Percentiles rank a stretch among this genome's conserved stretches.
Conservation (phyloP, 2,888 invertebrate species). For the Selenia dentaria region DNA sequence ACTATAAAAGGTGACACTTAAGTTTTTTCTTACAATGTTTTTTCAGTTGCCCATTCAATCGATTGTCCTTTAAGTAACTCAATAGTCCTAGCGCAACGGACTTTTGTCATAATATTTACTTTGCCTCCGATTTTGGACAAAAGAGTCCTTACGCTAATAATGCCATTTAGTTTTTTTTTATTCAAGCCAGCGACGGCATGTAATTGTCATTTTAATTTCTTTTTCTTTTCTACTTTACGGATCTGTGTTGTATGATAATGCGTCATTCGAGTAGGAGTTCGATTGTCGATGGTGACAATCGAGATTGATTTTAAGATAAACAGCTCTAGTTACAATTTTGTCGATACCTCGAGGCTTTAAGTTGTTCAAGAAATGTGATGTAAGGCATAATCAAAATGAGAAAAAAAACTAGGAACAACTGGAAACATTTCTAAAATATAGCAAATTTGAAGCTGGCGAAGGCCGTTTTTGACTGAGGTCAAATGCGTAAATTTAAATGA, state of each 20-base stretch:
- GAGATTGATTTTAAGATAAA: conserved; percentile 70
- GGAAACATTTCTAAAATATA: too few relatives aligned
- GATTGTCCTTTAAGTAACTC: conserved; percentile 74
- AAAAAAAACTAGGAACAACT: too few relatives aligned
- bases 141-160: conserved; percentile 71
- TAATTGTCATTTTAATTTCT: conserved; percentile 77
- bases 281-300: conserved; percentile 44
- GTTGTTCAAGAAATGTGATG: conserved; percentile 1
- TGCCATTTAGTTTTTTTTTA: conserved; percentile 52
- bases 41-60: conserved; percentile 38
- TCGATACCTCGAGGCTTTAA: conserved; percentile 27
- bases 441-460: too few relatives aligned
- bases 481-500: too few relatives aligned
- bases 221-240: conserved; percentile 41
- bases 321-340: conserved; percentile 58
- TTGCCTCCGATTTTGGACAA: conserved; percentile 62
- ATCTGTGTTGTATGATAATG: conserved; percentile 54
- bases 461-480: too few relatives aligned
- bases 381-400: too few relatives aligned
- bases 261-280: conserved; percentile 46
- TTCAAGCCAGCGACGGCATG: conserved; percentile 54
- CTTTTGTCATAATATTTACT: conserved; percentile 83
- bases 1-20: conserved; percentile 19
- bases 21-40: conserved; percentile 24
- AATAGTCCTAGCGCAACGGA: conserved; percentile 69